Evolutionary conservation across 2,888 invertebrate species (phyloP).

Genomic region (Tiliacea aurago): DNA sequence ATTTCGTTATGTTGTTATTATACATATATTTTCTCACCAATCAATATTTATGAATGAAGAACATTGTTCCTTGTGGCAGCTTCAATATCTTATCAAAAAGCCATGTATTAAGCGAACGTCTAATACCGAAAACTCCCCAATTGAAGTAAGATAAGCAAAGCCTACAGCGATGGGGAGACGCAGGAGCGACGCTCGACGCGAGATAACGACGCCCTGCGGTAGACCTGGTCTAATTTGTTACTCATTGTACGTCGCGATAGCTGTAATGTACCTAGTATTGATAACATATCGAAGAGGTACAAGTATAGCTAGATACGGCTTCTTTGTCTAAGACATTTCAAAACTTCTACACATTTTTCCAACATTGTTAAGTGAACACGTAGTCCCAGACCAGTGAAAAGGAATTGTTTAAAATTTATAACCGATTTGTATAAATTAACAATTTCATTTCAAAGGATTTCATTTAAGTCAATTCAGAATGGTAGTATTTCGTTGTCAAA

Average conservation of each 20-base stretch:
- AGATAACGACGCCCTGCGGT: conserved; percentile 77
- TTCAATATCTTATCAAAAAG: conserved; percentile 53
- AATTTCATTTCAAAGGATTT: neutral
- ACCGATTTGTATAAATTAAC: neutral
- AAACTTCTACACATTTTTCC: too few species aligned
- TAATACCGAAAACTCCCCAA: conserved; percentile 68
- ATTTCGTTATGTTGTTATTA: neutral
- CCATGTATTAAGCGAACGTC: conserved; percentile 57
- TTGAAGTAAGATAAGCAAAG: conserved; percentile 72
- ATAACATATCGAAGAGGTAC: conserved; percentile 65
- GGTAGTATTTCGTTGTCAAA: conserved; percentile 28
- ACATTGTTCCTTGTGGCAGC: conserved; percentile 23
- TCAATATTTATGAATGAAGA: conserved; percentile 41
- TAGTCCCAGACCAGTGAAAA: neutral
- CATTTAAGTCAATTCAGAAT: conserved; percentile 3
- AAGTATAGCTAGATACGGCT: conserved; percentile 55
- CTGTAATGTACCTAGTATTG: conserved; percentile 72
- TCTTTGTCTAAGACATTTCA: neutral
- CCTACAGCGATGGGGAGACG: conserved; percentile 72
- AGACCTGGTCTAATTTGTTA: conserved; percentile 84
- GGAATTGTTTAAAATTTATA: neutral
- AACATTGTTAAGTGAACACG: neutral
- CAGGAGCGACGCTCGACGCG: conserved; percentile 69
- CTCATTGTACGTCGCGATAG: conserved; percentile 83
- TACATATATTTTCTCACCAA: neutral